Evolutionary conservation across 2,113 vertebrate species (phyloP).

Genomic region (Ceratotherium simum): DNA sequence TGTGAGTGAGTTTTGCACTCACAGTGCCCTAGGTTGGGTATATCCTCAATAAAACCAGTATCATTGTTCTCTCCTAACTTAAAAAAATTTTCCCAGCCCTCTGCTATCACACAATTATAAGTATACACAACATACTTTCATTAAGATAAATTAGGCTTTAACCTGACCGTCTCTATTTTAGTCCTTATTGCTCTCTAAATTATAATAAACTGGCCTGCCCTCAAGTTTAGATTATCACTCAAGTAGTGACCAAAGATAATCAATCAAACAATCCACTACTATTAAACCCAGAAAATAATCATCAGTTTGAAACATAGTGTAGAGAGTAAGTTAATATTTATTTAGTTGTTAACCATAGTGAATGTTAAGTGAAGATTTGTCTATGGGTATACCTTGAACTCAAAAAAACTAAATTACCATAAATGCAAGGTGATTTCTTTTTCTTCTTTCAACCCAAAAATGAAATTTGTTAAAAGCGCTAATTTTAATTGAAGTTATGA

Average conservation of each 20-base stretch:
- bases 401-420: neutral
- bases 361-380: conserved; percentile 28
- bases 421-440: neutral
- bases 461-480: neutral
- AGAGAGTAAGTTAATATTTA: conserved; percentile 26
- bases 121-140: neutral
- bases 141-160: neutral
- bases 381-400: neutral
- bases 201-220: neutral
- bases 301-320: neutral
- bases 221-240: neutral
- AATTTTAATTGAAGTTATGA: conserved; percentile 29
- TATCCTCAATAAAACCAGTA: neutral
- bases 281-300: neutral
- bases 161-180: neutral
- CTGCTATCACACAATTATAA: neutral
- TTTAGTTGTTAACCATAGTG: neutral
- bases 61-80: neutral
- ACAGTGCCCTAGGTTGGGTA: neutral
- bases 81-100: neutral
- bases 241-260: neutral
- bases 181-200: neutral
- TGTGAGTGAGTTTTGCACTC: neutral
- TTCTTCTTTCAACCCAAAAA: conserved; percentile 1
- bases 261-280: neutral